Evolutionary conservation across 2,888 invertebrate species (phyloP), one percentile per base, ranked within the genome.

Genomic region (Neoaliturus tenellus): DNA sequence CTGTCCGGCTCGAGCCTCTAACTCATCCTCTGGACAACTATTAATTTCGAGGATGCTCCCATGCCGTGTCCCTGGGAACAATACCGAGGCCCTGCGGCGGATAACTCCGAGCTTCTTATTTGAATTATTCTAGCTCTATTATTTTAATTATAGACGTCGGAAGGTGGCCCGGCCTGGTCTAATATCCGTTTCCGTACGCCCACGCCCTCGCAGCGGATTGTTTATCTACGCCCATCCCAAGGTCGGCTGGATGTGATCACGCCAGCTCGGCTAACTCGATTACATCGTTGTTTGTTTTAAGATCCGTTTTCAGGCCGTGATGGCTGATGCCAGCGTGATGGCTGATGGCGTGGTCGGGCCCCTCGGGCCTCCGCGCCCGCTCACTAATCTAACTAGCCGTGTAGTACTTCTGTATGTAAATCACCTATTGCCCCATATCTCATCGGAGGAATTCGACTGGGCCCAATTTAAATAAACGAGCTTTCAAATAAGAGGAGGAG

Each of bases 181-280:
- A 78, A 78, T 78, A 78, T 78, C 78, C 78, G 78, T 55, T 78
- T 78, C 78, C 78, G 78, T n/a, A 44, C 78, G 35, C 33, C 78
- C 55, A 78, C 78, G 78, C 78, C 78, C 78, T 48, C 17, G 20
- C 2, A 28, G 33, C 33, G 17, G 78, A 78, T 78, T 78, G 78
- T 78, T 28, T 75, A 75, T 78, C 55, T 51, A 78, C 78, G 78
- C 78, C 78, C 75, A 48, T 48, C 78, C n/a, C 71, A 75, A 75
- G 73, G 73, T 75, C 44, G 6, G 2, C n/a, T 8, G 55, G 44
- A 44, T 51, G 31, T 28, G 62, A 62, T 62, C 20, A 23, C 28
- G 62, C 23, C 23, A 20, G 23, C 10, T 75, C 75, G 28, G 48
- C 75, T 48, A 55, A 55, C 78, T 78, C 20, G 78, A 78, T 78